These are phyloP conservation scores for Drosophila rellima DNA, from an alignment of 2,888 invertebrate genomes.

Conservation along the genomic window DNA sequence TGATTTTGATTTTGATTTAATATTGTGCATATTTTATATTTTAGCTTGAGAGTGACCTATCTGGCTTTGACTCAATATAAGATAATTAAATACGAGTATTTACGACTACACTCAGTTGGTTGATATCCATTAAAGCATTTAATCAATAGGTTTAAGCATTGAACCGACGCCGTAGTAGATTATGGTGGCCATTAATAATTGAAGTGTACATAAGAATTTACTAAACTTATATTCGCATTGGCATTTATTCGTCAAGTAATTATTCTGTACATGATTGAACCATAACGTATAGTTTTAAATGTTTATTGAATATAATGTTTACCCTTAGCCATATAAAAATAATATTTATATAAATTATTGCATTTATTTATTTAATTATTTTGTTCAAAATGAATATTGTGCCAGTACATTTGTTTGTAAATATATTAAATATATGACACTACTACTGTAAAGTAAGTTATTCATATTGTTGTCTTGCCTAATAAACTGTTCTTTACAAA, in stretches of 20 bases:
- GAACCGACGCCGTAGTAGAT: neutral
- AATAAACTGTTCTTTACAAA: no score
- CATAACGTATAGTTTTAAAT: neutral
- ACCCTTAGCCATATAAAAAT: no score
- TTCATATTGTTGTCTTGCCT: neutral
- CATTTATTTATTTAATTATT: slow-evolving; percentile 22
- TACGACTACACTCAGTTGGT: neutral
- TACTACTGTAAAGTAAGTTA: neutral
- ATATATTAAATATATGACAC: slow-evolving; percentile 2
- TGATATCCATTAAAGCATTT: neutral
- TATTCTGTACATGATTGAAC: neutral
- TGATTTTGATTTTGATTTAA: slow-evolving; percentile 13
- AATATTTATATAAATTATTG: neutral
- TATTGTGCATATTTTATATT: no score
- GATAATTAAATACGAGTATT: neutral
- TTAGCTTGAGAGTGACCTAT: slow-evolving; percentile 92
- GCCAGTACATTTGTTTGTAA: slow-evolving; percentile 34
- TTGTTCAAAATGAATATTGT: slow-evolving; percentile 26
- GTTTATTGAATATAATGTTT: neutral
- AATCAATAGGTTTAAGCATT: neutral
- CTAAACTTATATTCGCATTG: neutral
- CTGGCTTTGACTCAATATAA: slow-evolving; percentile 89
- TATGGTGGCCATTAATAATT: neutral
- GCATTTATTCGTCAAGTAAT: neutral
- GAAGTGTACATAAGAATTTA: slow-evolving; percentile 4